Evolutionary conservation across 2,797 vertebrate genomes (phyloP), one percentile per base, ranked within the genome.

Genomic region (Limnodromus scolopaceus): DNA sequence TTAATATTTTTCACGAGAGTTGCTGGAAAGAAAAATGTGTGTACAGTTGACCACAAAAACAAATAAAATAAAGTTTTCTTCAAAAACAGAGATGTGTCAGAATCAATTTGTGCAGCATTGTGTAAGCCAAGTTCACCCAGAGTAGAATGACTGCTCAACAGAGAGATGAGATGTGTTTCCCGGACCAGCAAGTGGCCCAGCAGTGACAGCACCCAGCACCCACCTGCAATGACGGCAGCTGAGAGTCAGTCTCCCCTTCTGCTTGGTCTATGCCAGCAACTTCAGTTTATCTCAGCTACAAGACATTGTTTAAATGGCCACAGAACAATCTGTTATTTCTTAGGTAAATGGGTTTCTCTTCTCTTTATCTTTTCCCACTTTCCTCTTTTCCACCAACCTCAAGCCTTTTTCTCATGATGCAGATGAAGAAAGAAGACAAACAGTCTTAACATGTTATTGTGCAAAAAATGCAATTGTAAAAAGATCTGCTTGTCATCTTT

Each of bases 21-120:
- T 89, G 11, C 27, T 88, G 18, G 63, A 82, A 36, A 69, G 70
- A 84, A 91, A 89, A 66, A 23, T 2, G 3, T 36, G 39, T 32
- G 9, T 55, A 77, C 16, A 25, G 17, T 32, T 87, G 51, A 55
- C 36, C 27, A 79, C 54, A 92, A 81, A 94, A 87, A 18, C 46
- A 72, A 94, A 69, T 49, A 83, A 85, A 87, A 70, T 13, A 13
- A 46, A 28, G 28, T 79, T 80, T 69, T 64, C 11, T 87, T 80
- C n/a, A 77, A 77, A 91, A 66, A 9, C 20, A 36, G 41, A 66
- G 9, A 38, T 49, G 18, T 46, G 38, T 66, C 36, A 55, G 13
- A 85, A 94, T 63, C 15, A 65, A 45, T 83, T 69, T 93, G 39
- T 60, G 16, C 39, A 39, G 5, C 3, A 4, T 1, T 69, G 3